Evolutionary conservation across 1,140 invertebrate species (phyloP), one percentile per base, ranked within the genome.

Genomic region (Zaprionus nigranus): DNA sequence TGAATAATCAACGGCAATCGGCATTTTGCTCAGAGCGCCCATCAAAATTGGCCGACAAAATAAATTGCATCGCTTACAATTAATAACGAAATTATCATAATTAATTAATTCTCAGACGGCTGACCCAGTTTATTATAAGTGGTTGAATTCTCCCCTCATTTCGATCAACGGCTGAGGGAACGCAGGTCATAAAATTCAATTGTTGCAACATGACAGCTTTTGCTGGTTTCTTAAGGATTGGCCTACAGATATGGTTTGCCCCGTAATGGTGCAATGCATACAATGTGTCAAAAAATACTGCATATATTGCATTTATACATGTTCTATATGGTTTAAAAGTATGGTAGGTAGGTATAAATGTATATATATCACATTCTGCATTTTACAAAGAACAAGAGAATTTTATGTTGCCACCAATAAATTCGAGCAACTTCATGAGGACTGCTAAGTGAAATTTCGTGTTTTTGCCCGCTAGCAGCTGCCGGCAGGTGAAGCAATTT

Each of bases 11-110:
- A 43, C 17, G 49, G 53, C 72, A 70, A 68, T 68, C 49, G 36
- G 57, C 49, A 43, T 57, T 74, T 57, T 38, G 69, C 61, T 57
- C 56, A 61, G 57, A 38, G 34, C 36, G 22, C 9, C 28, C 13
- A 63, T 56, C 46, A 66, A 58, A 49, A 30, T 22, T 17, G 54
- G 12, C 7, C 11, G 3, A 34, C 22, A 54, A 34, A 49, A 60
- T 53, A 63, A 63, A 63, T 63, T 63, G 49, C 20, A 49, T 53
- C 12, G 17, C 61, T 9, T 26, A 22, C 49, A 68, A 68, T 74
- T 68, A 67, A 74, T 74, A 74, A 46, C n/a, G 38, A 56, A 56
- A 68, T 62, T 68, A 74, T 20, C 65, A 68, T 68, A 61, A 61
- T 68, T 61, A 61, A 68, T 56, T 65, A 57, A 36, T 43, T 12